These are phyloP conservation scores for Hypercompe scribonia DNA, from an alignment of 2,888 invertebrate genomes.

Conservation along the genomic window DNA sequence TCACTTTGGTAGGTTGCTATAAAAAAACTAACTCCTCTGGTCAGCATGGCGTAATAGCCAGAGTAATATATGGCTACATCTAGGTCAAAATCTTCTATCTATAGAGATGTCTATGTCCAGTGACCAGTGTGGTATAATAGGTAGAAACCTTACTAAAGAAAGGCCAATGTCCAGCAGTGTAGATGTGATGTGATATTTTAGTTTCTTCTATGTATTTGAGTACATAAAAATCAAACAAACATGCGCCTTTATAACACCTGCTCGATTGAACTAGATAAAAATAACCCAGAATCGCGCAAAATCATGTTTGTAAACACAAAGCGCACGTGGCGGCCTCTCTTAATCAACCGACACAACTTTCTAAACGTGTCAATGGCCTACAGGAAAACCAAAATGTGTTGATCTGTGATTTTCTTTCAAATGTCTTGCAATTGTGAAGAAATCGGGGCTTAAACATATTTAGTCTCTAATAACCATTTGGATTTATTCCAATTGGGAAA, in stretches of 20 bases:
- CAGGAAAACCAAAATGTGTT: slow-evolving; percentile 26
- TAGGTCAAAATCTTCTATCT: no score
- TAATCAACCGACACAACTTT: slow-evolving; percentile 21
- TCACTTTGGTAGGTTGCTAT: no score
- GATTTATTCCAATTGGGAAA: slow-evolving; percentile 46
- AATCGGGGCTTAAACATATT: slow-evolving; percentile 14
- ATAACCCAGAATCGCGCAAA: slow-evolving; percentile 38
- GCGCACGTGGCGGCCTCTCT: slow-evolving; percentile 51
- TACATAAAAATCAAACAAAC: background rate
- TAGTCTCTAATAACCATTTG: slow-evolving; percentile 31
- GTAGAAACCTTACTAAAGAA: no score
- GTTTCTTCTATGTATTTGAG: background rate
- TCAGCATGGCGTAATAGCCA: no score
- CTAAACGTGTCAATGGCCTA: slow-evolving; percentile 48
- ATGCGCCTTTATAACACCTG: slow-evolving; percentile 3
- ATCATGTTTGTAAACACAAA: slow-evolving; percentile 52
- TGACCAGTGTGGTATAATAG: no score
- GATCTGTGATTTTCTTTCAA: slow-evolving; percentile 18
- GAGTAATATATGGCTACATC: no score
- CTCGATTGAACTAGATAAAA: slow-evolving; percentile 20
- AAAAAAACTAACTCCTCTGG: no score
- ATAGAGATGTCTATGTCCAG: no score
- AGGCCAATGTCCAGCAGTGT: no score
- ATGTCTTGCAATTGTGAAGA: background rate
- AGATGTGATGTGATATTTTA: background rate